phyloP scores from a whole-genome alignment of 2,797 vertebrate species.

The Spinibarbus caldwelli region DNA sequence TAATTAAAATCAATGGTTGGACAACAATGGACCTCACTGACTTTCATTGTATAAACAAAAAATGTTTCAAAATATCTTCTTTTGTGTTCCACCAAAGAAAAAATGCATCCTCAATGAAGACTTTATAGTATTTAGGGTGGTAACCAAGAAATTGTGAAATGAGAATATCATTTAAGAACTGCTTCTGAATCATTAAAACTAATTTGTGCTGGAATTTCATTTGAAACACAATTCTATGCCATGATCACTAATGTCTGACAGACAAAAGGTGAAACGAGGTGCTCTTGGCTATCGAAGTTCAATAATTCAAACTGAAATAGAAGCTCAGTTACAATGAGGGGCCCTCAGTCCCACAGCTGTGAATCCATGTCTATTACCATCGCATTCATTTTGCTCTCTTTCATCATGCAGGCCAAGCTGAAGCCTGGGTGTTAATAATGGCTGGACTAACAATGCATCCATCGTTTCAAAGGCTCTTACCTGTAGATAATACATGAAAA shows the following conservation, averaged over 20 bases:
- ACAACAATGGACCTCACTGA: not conserved
- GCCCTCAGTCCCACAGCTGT: constrained; percentile 26
- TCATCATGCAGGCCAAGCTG: constrained; percentile 41
- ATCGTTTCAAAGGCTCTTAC: constrained; percentile 41
- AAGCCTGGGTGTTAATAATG: constrained; percentile 33
- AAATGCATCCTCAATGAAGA: not conserved
- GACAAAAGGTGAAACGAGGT: constrained; percentile 4
- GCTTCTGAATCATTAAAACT: not conserved
- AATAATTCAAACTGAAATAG: constrained; percentile 32
- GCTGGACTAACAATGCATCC: constrained; percentile 1
- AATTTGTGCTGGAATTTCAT: not conserved
- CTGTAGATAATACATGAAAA: constrained; percentile 41
- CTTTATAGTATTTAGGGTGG: not conserved
- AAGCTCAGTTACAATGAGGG: constrained; percentile 3
- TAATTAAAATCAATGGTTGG: not conserved
- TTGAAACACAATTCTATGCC: not conserved
- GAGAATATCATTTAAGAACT: not conserved
- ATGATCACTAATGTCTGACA: constrained; percentile 1
- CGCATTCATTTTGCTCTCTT: constrained; percentile 34
- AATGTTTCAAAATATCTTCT: not conserved
- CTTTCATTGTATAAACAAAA: not conserved
- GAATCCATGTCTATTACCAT: constrained; percentile 39
- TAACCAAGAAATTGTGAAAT: not conserved
- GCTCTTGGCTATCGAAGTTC: constrained; percentile 11
- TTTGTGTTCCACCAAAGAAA: not conserved